These are phyloP conservation scores for Diplosoma virens DNA, from an alignment of 23 tunicate species.

Conservation along the genomic window DNA sequence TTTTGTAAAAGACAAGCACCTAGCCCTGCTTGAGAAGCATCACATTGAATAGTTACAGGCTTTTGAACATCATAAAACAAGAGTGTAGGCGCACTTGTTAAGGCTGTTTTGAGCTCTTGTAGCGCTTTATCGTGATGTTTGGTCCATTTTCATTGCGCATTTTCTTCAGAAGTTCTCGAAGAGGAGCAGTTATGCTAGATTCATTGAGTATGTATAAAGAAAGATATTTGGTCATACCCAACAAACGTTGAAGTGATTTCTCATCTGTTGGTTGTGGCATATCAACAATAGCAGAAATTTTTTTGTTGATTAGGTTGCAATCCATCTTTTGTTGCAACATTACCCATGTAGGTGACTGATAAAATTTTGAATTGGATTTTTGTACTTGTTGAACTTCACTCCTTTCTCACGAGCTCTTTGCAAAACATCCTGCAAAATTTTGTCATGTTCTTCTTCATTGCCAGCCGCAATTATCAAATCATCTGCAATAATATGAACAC, in stretches of 20 bases:
- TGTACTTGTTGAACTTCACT: constrained; percentile 4
- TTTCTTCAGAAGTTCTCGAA: constrained; percentile 31
- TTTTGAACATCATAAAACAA: constrained; percentile 23
- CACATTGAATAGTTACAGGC: constrained; percentile 24
- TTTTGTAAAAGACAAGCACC: constrained; percentile 38
- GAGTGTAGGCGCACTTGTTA: not conserved
- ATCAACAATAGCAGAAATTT: constrained; percentile 18
- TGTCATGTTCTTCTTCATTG: constrained; percentile 13
- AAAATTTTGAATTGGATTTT: constrained; percentile 18
- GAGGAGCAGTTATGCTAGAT: constrained; percentile 17
- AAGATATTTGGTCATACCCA: constrained; percentile 36
- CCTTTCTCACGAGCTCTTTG: constrained; percentile 16
- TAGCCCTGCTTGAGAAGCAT: constrained; percentile 35
- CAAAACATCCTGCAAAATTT: not conserved
- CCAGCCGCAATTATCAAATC: constrained; percentile 16
- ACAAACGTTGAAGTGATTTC: constrained; percentile 12
- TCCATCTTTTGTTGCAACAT: constrained; percentile 23
- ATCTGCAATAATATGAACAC: constrained; percentile 29
- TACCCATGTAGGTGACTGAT: constrained; percentile 21
- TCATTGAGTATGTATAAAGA: constrained; percentile 31
- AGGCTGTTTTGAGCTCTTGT: not conserved
- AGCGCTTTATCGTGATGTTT: constrained; percentile 3
- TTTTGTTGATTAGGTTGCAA: constrained; percentile 29
- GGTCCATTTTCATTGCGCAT: constrained; percentile 15
- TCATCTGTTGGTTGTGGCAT: constrained; percentile 38